A percentile compares a stretch with the other conserved stretches of the same genome.
Evolutionary conservation across 2,888 invertebrate species (phyloP).

Genomic region (Brachypalpus laphriformis): DNA sequence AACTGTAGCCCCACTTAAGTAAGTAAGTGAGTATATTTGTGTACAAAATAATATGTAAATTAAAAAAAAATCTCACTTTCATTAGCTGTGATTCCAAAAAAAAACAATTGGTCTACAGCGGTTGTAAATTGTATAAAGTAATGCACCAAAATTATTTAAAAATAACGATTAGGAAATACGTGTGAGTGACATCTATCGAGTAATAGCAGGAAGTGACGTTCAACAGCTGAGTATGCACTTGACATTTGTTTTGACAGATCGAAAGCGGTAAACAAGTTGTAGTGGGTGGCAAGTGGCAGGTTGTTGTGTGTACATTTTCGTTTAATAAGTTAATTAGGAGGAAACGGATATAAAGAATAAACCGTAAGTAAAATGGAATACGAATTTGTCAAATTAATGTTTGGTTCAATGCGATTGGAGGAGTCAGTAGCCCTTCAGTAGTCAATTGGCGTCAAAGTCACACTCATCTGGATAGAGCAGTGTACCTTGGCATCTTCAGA

Average conservation of each 20-base stretch:
- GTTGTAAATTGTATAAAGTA: no score
- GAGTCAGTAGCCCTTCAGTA: not conserved
- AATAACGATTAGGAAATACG: conserved; percentile 3
- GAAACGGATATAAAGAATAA: not conserved
- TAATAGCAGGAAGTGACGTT: not conserved
- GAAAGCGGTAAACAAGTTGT: not conserved
- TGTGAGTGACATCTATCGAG: conserved; percentile 22
- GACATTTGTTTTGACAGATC: not conserved
- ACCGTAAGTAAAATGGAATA: not conserved
- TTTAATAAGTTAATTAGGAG: not conserved
- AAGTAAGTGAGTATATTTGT: no score
- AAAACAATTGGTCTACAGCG: no score
- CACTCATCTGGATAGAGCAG: not conserved
- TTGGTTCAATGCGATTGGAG: not conserved
- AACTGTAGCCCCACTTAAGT: no score
- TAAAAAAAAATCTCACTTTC: no score
- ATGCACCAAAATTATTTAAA: not conserved
- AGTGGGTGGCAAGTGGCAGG: not conserved
- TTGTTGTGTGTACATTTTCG: not conserved
- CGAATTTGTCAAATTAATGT: not conserved
- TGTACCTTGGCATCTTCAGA: no score
- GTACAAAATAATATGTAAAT: no score
- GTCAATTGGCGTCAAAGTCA: not conserved
- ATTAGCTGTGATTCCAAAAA: no score
- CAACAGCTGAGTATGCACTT: conserved; percentile 13